Conservation (phyloP, 2,113 vertebrate species). For the Muntiacus reevesi region DNA sequence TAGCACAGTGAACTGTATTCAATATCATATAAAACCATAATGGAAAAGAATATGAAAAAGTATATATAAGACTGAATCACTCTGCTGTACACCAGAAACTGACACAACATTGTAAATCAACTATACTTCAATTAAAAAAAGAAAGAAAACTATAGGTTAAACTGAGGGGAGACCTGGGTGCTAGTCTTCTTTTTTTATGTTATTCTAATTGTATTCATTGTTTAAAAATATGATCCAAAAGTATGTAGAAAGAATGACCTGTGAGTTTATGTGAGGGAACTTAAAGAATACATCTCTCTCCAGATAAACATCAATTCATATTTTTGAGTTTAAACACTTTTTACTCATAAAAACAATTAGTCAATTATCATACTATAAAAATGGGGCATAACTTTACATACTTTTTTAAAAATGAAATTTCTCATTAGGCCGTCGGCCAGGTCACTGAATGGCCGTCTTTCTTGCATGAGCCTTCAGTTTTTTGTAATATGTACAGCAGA, state of each 20-base stretch:
- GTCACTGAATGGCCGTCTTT: neutral
- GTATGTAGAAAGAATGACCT: neutral
- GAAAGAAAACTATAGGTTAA: neutral
- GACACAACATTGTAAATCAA: neutral
- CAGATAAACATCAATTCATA: neutral
- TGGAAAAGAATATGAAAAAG: neutral
- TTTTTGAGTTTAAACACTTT: neutral
- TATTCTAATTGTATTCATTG: neutral
- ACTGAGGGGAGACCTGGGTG: neutral
- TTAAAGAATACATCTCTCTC: neutral
- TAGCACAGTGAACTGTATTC: neutral
- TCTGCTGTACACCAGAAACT: neutral
- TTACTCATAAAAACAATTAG: neutral
- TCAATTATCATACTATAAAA: neutral
- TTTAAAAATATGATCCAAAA: neutral
- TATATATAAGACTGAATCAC: neutral
- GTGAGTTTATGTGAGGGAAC: neutral
- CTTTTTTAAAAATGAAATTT: neutral
- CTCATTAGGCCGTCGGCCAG: neutral
- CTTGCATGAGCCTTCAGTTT: neutral
- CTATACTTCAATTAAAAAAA: neutral
- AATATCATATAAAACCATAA: neutral
- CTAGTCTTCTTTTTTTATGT: neutral
- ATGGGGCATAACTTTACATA: neutral
- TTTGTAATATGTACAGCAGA: neutral